Conservation (phyloP, 2,797 vertebrate species). For the Danio jaintianensis region DNA sequence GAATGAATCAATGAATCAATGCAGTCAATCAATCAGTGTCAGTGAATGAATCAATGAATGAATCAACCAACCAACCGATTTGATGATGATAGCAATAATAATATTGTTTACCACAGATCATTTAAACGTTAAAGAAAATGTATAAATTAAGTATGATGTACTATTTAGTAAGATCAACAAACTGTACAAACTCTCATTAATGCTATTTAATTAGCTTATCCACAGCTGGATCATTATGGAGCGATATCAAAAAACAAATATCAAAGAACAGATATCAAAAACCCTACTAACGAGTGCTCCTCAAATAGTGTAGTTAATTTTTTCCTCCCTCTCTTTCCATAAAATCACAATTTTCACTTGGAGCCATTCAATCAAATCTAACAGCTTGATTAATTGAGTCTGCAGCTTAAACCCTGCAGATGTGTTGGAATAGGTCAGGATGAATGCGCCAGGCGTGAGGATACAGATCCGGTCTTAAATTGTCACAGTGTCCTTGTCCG, state of each 20-base stretch:
- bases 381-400: constrained; percentile 74
- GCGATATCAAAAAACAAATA: neutral
- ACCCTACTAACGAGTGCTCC: neutral
- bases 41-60: too few relatives aligned
- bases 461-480: constrained; percentile 79
- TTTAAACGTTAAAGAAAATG: too few relatives aligned
- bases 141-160: neutral
- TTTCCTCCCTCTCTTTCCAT: constrained; percentile 14
- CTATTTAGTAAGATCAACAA: neutral
- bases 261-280: neutral
- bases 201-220: neutral
- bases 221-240: neutral
- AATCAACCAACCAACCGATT: too few relatives aligned
- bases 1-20: too few relatives aligned
- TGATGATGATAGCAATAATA: too few relatives aligned
- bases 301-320: neutral
- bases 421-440: constrained; percentile 76
- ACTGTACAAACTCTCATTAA: neutral
- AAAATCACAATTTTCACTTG: constrained; percentile 46
- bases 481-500: constrained; percentile 86
- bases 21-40: too few relatives aligned
- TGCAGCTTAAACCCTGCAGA: constrained; percentile 68
- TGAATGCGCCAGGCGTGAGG: constrained; percentile 74
- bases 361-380: constrained; percentile 63
- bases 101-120: too few relatives aligned